These are phyloP conservation scores for Apamea sordens DNA, from an alignment of 2,888 invertebrate species.

Conservation along the genomic window DNA sequence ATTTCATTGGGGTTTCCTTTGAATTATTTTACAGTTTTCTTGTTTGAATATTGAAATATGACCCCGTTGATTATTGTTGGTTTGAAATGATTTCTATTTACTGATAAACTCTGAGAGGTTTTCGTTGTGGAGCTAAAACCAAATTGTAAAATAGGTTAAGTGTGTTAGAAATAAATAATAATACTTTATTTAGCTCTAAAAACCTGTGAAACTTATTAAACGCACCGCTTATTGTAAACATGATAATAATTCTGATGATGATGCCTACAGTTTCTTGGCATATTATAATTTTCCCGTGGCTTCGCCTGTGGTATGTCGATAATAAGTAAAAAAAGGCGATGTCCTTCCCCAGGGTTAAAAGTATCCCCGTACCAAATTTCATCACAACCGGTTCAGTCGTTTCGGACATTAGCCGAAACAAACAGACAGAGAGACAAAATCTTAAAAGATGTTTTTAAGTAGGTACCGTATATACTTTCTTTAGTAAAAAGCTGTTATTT, in stretches of 20 bases:
- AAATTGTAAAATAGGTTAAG: not conserved
- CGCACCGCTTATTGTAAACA: not conserved
- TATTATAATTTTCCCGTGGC: not conserved
- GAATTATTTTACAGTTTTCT: conserved; percentile 31
- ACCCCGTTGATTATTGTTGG: conserved; percentile 3
- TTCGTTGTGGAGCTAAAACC: not conserved
- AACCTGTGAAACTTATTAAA: not conserved
- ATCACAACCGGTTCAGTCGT: too few species aligned
- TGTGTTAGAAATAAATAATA: not conserved
- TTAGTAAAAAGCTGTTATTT: too few species aligned
- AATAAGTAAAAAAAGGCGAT: too few species aligned
- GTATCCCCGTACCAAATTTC: too few species aligned
- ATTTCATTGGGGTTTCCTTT: conserved; percentile 6
- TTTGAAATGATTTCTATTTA: not conserved
- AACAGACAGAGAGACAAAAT: too few species aligned
- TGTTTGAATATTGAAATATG: conserved; percentile 34
- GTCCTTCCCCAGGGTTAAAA: too few species aligned
- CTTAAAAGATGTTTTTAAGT: too few species aligned
- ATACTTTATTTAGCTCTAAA: not conserved
- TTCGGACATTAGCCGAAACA: too few species aligned
- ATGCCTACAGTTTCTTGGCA: not conserved
- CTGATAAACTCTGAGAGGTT: not conserved
- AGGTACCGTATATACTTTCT: too few species aligned
- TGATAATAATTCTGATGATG: not conserved
- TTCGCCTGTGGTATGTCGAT: too few species aligned